Percentiles rank a stretch among this genome's conserved stretches.
phyloP scores from a whole-genome alignment of 1,140 invertebrate species.

The Saccostrea cuccullata region DNA sequence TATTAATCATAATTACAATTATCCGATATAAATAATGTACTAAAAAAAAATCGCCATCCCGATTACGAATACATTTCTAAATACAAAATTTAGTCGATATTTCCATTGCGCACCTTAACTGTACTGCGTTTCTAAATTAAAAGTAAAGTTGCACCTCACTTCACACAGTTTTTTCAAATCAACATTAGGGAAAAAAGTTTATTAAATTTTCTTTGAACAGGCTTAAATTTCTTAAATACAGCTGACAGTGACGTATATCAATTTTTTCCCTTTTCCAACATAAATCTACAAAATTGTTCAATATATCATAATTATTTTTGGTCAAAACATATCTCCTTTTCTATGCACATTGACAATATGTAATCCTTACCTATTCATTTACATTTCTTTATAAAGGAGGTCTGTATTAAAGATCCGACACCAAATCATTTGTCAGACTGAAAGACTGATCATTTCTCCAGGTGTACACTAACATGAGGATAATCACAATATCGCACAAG shows the following conservation, averaged over 20 bases:
- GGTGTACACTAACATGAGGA: neutral
- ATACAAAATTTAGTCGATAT: no score
- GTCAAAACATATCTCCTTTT: neutral
- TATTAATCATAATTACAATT: no score
- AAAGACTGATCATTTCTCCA: slow-evolving; percentile 1
- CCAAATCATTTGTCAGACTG: slow-evolving; percentile 1
- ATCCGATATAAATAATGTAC: no score
- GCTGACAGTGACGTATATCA: neutral
- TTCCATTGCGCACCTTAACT: no score
- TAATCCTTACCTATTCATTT: slow-evolving; percentile 3
- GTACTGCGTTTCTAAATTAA: no score
- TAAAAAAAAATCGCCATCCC: no score
- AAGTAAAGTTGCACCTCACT: slow-evolving; percentile 20
- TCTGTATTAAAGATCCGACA: slow-evolving; percentile 2
- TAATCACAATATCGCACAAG: slow-evolving; percentile 7
- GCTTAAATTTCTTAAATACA: neutral
- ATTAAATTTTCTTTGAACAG: neutral
- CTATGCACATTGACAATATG: neutral
- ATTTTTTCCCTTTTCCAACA: neutral
- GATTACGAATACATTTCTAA: no score
- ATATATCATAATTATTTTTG: neutral
- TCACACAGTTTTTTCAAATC: neutral
- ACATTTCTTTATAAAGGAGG: neutral
- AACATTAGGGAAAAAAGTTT: neutral
- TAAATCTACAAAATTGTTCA: neutral